A percentile compares a stretch with the other conserved stretches of the same genome.
Conservation (phyloP, 1,140 invertebrate species). For the Akabosia matsudoensis region DNA sequence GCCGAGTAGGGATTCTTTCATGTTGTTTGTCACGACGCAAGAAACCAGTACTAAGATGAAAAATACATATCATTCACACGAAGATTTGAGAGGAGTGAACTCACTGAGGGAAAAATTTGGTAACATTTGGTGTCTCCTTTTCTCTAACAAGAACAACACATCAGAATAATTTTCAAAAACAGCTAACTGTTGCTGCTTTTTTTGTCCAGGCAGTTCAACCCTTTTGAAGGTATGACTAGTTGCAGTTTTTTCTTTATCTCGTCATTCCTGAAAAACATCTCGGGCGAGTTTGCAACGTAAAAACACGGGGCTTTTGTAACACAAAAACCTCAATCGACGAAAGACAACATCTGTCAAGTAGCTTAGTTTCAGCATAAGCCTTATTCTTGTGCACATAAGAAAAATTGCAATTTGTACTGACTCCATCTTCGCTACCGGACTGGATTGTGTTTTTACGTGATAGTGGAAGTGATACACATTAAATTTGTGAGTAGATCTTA, state of each 20-base stretch:
- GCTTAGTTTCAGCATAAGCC: background rate
- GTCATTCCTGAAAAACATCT: background rate
- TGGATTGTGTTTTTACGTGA: too few relatives aligned
- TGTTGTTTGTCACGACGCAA: background rate
- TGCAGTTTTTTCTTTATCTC: background rate
- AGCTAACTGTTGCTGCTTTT: background rate
- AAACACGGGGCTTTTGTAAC: background rate
- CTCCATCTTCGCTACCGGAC: too few relatives aligned
- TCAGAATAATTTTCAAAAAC: background rate
- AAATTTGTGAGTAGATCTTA: too few relatives aligned
- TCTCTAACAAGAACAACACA: background rate
- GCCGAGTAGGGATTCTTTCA: background rate
- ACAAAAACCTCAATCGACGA: background rate
- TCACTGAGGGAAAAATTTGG: background rate
- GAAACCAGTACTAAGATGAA: background rate
- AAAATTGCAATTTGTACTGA: too few relatives aligned
- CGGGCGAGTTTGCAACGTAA: background rate
- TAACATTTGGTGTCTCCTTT: constrained; percentile 17
- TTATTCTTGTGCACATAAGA: background rate
- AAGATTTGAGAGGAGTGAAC: background rate
- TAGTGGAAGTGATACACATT: too few relatives aligned
- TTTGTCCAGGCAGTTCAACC: background rate
- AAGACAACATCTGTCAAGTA: background rate
- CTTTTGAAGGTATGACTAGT: background rate
- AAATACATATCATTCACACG: background rate